Percentiles rank a stretch among this genome's conserved stretches.
Conservation (phyloP, 2,113 vertebrate genomes). For the Merops nubicus region DNA sequence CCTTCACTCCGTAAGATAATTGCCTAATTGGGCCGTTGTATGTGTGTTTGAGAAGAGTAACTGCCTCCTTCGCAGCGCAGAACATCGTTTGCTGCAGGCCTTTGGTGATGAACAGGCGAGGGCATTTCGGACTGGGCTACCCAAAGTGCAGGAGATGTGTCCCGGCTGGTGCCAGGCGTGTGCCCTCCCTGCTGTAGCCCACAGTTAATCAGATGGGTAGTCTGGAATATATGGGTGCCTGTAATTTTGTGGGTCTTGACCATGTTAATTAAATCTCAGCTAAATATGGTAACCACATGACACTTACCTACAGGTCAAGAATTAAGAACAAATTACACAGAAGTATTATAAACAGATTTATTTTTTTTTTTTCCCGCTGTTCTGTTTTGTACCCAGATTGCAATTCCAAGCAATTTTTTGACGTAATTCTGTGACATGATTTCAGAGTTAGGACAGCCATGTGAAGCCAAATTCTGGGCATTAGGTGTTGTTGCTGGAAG, state of each 20-base stretch:
- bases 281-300: not conserved
- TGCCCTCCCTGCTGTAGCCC: not conserved
- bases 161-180: not conserved
- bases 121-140: not conserved
- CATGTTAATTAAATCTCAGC: not conserved
- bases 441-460: not conserved
- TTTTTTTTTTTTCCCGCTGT: not conserved
- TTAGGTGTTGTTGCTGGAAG: not conserved
- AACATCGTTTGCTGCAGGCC: not conserved
- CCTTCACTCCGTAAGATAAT: not conserved
- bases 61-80: not conserved
- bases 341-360: not conserved
- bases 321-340: not conserved
- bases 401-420: not conserved
- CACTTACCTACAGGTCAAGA: not conserved
- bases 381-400: not conserved
- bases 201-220: rapidly evolving
- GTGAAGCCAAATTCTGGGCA: not conserved
- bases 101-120: not conserved
- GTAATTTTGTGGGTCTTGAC: not conserved
- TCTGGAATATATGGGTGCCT: not conserved
- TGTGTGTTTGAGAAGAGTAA: not conserved
- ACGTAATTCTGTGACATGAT: rapidly evolving
- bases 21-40: not conserved
- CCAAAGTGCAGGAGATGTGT: no score